phyloP scores from a whole-genome alignment of 1,140 invertebrate genomes.

The Scaptomyza hsui region DNA sequence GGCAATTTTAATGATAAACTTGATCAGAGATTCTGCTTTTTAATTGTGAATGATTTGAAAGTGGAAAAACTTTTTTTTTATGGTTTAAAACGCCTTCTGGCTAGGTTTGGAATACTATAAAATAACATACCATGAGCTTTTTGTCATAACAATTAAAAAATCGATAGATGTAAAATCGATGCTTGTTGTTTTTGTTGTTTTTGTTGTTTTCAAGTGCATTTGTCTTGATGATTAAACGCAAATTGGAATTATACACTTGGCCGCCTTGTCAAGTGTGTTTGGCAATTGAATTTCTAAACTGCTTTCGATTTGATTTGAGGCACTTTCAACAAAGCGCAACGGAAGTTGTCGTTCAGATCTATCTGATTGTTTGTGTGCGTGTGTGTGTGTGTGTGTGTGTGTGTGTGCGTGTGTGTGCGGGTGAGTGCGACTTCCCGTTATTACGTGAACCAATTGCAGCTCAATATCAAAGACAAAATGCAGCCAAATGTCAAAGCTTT shows the following conservation, averaged over 20 bases:
- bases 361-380: neutral
- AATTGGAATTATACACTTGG: neutral
- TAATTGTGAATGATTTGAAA: no score
- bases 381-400: neutral
- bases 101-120: no score
- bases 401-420: neutral
- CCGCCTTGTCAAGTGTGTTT: slow-evolving; percentile 1
- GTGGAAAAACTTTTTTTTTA: no score
- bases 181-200: no score
- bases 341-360: slow-evolving; percentile 10
- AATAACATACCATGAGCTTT: no score
- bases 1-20: no score
- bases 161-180: no score
- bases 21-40: no score
- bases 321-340: slow-evolving; percentile 3
- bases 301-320: slow-evolving; percentile 6
- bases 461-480: slow-evolving; percentile 50
- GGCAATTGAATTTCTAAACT: neutral
- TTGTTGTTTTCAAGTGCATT: no score
- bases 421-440: slow-evolving; percentile 39
- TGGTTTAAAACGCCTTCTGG: no score
- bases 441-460: slow-evolving; percentile 39
- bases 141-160: no score
- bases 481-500: slow-evolving; percentile 46
- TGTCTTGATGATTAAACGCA: neutral